Conservation (phyloP, 2,113 vertebrate genomes). For the Jacana jacana region DNA sequence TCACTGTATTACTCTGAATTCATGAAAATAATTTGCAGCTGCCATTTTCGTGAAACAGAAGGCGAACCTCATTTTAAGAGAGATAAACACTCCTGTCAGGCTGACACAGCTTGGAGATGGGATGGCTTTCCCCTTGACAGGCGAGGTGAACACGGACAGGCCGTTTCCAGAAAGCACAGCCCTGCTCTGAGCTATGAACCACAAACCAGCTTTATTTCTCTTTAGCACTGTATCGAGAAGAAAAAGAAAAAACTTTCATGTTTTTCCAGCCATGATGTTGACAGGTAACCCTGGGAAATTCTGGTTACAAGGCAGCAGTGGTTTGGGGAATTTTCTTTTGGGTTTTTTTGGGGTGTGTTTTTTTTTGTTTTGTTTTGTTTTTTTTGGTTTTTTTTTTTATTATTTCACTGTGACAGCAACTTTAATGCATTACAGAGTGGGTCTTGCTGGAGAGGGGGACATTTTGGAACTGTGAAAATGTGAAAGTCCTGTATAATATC, state of each 20-base stretch:
- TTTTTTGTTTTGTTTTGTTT: too few relatives aligned
- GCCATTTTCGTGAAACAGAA: not conserved
- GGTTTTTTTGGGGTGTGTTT: too few relatives aligned
- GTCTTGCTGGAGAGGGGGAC: not conserved
- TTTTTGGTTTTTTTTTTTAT: too few relatives aligned
- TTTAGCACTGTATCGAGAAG: not conserved
- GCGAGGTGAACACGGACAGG: rapidly evolving
- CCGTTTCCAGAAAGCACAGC: rapidly evolving
- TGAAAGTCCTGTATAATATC: not conserved
- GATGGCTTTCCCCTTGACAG: not conserved
- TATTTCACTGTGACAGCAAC: not conserved
- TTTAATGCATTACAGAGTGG: not conserved
- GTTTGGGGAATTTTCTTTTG: not conserved
- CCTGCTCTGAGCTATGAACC: not conserved
- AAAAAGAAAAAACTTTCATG: not conserved
- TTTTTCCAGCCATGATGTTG: not conserved
- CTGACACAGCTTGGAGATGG: not conserved
- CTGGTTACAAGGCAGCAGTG: not conserved
- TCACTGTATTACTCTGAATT: not conserved
- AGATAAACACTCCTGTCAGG: rapidly evolving
- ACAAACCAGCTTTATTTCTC: not conserved
- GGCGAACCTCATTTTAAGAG: not conserved
- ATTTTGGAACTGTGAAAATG: constrained; percentile 31
- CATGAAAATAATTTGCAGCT: not conserved
- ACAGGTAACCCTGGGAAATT: not conserved